phyloP scores from a whole-genome alignment of 2,797 vertebrate genomes.

The Anas georgica region DNA sequence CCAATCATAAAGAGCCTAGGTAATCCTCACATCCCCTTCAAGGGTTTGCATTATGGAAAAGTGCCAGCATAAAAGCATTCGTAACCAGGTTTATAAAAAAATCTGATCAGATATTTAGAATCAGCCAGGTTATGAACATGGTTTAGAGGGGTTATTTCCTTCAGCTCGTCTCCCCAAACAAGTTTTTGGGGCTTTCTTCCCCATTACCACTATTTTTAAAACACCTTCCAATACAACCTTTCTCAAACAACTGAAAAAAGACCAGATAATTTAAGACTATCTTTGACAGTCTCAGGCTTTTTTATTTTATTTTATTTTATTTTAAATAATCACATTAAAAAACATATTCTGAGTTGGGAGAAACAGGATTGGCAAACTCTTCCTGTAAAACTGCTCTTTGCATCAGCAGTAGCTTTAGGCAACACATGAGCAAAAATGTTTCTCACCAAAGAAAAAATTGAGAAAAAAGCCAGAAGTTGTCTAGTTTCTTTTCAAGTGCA shows the following conservation, averaged over 20 bases:
- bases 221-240: background rate
- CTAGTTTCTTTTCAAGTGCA: constrained; percentile 30
- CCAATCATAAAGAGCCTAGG: background rate
- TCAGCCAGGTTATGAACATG: background rate
- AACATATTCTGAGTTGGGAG: background rate
- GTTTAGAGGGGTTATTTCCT: background rate
- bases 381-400: background rate
- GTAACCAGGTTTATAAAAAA: background rate
- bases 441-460: constrained; percentile 40
- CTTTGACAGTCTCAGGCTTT: background rate
- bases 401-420: constrained; percentile 26
- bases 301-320: background rate
- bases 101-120: background rate
- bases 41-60: background rate
- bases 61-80: background rate
- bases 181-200: background rate
- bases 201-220: background rate
- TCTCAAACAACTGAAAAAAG: background rate
- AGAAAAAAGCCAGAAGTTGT: background rate
- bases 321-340: background rate
- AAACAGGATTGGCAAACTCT: background rate
- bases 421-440: constrained; percentile 1
- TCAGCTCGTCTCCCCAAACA: background rate
- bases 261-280: background rate
- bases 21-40: background rate